Percentiles rank a stretch among this genome's conserved stretches.
phyloP scores from a whole-genome alignment of 2,113 vertebrate genomes.

The Sterrhoptilus dennistouni region DNA sequence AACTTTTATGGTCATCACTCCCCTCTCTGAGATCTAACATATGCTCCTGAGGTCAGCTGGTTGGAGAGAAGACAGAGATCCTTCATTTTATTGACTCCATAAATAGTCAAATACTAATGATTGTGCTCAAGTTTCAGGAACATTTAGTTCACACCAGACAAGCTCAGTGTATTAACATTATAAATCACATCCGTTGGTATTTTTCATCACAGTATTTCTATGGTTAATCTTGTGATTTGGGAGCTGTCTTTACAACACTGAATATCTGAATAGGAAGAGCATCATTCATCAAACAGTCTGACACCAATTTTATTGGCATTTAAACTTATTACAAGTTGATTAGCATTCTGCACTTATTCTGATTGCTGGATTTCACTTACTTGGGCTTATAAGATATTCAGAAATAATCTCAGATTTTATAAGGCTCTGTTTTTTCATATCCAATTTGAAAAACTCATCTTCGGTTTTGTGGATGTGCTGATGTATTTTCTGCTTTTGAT shows the following conservation, averaged over 20 bases:
- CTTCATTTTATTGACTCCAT: conserved; percentile 46
- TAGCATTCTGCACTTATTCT: background rate
- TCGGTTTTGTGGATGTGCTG: background rate
- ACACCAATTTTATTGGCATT: background rate
- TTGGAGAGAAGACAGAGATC: conserved; percentile 29
- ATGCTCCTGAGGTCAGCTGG: background rate
- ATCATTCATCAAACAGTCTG: background rate
- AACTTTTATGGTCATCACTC: background rate
- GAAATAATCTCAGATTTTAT: background rate
- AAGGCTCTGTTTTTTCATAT: background rate
- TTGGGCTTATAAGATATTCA: background rate
- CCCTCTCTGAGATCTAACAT: background rate
- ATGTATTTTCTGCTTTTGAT: background rate
- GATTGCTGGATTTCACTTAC: background rate
- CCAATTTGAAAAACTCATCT: background rate
- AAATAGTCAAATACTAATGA: conserved; percentile 30
- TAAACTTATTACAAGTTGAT: background rate
- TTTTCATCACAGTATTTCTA: background rate
- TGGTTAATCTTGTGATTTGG: background rate
- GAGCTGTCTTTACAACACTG: background rate
- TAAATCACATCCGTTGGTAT: background rate
- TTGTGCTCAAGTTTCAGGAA: conserved; percentile 20
- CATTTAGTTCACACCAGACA: conserved; percentile 24
- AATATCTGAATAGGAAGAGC: background rate
- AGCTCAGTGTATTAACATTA: background rate